These are phyloP conservation scores for Zelostemma sp. DNA, from an alignment of 1,140 invertebrate genomes.

Conservation along the genomic window DNA sequence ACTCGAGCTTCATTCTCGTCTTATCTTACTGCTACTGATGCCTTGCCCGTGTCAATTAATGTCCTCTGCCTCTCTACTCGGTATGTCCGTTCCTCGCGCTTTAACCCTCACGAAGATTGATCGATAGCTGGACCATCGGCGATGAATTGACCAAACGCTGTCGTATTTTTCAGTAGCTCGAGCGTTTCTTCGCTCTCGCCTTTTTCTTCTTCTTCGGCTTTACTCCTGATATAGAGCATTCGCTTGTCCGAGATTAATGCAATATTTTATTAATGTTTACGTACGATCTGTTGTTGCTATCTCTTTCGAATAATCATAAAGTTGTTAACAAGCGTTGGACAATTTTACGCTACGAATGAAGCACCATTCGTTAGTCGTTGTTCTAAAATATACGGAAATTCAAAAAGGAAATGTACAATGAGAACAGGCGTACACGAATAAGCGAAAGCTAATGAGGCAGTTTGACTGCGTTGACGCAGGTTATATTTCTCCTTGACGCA, in stretches of 20 bases:
- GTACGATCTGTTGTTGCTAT: no score
- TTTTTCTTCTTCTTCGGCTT: not conserved
- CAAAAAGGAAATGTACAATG: conserved; percentile 25
- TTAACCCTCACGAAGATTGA: conserved; percentile 54
- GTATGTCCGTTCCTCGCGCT: conserved; percentile 43
- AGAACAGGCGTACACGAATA: conserved; percentile 61
- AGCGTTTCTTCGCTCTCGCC: not conserved
- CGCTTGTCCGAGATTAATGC: no score
- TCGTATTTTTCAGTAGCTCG: conserved; percentile 56
- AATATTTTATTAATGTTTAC: no score
- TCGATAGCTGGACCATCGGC: conserved; percentile 54
- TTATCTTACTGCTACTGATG: conserved; percentile 32
- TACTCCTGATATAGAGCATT: not conserved
- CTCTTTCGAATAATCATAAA: no score
- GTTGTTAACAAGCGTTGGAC: no score
- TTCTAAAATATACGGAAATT: conserved; percentile 27
- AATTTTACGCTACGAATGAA: no score
- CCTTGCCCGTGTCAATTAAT: conserved; percentile 68
- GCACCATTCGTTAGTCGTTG: conserved; percentile 8
- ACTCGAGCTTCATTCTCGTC: conserved; percentile 16
- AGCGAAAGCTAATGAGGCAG: conserved; percentile 68
- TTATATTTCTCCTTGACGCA: conserved; percentile 71
- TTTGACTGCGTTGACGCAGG: conserved; percentile 61
- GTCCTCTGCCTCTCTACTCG: conserved; percentile 51
- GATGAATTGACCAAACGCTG: conserved; percentile 60